A percentile compares a stretch with the other conserved stretches of the same genome.
Evolutionary conservation across 2,888 invertebrate genomes (phyloP).

Genomic region (Elaeidobius kamerunicus): DNA sequence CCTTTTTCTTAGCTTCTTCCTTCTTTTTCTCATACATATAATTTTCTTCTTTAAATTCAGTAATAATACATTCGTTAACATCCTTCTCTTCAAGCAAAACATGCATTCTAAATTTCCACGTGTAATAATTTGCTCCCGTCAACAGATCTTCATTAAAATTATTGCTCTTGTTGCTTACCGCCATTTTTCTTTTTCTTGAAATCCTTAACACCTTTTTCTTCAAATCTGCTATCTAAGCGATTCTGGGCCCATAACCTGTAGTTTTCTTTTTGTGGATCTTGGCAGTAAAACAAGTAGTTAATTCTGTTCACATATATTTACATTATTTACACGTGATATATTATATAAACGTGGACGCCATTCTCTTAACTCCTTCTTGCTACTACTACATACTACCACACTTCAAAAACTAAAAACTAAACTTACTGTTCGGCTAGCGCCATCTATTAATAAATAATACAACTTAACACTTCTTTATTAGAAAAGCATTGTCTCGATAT

Average conservation of each 20-base stretch:
- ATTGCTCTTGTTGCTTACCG: no score
- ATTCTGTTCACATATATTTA: no score
- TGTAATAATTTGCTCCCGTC: neutral
- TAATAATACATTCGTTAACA: neutral
- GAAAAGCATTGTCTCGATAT: no score
- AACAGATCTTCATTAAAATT: neutral
- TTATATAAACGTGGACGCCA: no score
- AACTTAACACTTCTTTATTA: no score
- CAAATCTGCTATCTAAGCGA: no score
- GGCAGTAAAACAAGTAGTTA: neutral
- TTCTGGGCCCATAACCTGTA: neutral
- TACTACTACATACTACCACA: no score
- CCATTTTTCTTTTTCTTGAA: neutral
- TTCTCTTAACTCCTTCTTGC: no score
- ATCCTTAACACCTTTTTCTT: no score
- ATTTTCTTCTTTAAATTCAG: neutral
- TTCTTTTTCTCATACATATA: neutral
- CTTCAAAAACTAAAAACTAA: no score
- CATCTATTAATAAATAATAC: no score
- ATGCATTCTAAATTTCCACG: constrained; percentile 7
- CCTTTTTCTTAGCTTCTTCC: neutral
- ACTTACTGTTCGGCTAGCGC: no score
- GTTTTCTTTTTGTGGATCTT: neutral
- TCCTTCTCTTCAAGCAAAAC: neutral
- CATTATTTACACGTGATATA: neutral